Base-by-base conservation (phyloP, 2,888 invertebrate genomes). In the Theodoxus fluviatilis region DNA sequence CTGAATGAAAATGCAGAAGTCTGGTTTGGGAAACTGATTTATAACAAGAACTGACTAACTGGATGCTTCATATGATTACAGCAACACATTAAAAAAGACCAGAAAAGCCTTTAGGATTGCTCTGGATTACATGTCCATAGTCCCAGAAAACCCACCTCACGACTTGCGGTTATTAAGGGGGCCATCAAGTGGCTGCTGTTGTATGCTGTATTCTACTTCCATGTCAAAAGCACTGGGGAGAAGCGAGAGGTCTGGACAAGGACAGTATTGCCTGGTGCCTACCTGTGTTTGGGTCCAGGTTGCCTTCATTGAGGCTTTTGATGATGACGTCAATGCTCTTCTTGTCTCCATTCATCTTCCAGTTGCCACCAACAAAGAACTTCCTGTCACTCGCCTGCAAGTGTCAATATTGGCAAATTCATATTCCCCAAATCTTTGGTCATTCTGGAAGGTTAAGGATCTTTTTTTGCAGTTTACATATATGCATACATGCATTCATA, bases 311-410 rank as follows among this genome's bases (percentile, higher is more conserved):
- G 73, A 98, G 88, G 76, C 92, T 92, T 65, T 91, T 91, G 69
- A 94, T 90, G 74, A 98, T 95, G 74, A 92, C 93, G 76, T 92
- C 91, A 75, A 96, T 94, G 79, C 92, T 91, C 73, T 91, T 90
- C 87, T 95, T 95, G 80, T 91, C 92, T 61, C 98, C 98, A 87
- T 99, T 99, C 98, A 99, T 96, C 89, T 99, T 99, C 99, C 98
- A 99, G 90, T 99, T 99, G 69, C 99, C 99, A 80, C 99, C 99
- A 84, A 99, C 98, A 85, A 97, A 95, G 89, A 99, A 99, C 91
- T 94, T 95, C 80, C 98, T 84, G 52, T 78, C 64, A 33, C 63
- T 61, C 31, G 76, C n/a, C n/a, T n/a, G n/a, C n/a, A n/a, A n/a
- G n/a, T n/a, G n/a, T n/a, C n/a, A n/a, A n/a, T n/a, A n/a, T 12